Conservation (phyloP, 2,888 invertebrate species). For the Sisyra terminalis region DNA sequence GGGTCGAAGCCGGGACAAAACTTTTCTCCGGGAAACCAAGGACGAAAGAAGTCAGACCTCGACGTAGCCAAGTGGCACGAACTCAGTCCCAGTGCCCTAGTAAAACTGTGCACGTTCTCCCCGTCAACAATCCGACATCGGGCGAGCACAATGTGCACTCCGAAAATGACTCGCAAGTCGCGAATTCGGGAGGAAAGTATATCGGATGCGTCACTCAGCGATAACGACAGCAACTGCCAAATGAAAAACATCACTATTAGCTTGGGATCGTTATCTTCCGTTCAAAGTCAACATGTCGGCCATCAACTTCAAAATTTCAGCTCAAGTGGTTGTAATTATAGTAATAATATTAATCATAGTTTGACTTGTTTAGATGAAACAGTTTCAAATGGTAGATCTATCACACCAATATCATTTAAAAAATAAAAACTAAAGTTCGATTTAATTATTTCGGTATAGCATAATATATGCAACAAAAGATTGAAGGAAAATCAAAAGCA, state of each 20-base stretch:
- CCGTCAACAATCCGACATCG: neutral
- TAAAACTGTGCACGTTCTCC: constrained; percentile 7
- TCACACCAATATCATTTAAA: no score
- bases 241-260: constrained; percentile 28
- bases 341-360: no score
- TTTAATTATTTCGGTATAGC: no score
- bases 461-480: no score
- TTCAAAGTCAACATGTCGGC: neutral
- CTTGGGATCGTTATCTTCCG: constrained; percentile 13
- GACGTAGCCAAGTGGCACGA: constrained; percentile 14
- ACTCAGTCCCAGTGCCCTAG: constrained; percentile 14
- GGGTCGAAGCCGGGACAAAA: neutral
- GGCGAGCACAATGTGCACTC: neutral
- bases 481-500: no score
- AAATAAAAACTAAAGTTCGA: no score
- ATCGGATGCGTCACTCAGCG: constrained; percentile 15
- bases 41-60: neutral
- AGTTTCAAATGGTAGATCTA: no score
- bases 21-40: no score
- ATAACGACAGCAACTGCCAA: constrained; percentile 24
- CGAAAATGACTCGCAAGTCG: constrained; percentile 8
- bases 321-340: no score
- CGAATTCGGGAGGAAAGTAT: constrained; percentile 12
- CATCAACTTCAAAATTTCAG: neutral
- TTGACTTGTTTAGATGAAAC: no score